phyloP scores from a whole-genome alignment of 2,797 vertebrate genomes.

The Lutjanus campechanus region DNA sequence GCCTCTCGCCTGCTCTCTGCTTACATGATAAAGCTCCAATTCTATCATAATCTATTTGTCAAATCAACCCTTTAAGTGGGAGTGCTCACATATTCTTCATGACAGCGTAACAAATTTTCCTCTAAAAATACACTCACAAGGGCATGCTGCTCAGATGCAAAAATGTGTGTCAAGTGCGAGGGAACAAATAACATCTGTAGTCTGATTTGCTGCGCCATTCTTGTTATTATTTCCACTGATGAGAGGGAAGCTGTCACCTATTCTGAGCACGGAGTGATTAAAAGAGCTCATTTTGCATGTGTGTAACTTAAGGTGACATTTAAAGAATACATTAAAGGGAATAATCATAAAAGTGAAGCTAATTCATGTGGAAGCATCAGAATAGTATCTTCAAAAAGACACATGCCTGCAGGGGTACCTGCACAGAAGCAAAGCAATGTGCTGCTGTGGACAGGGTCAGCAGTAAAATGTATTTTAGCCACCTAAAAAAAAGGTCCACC shows the following conservation, averaged over 20 bases:
- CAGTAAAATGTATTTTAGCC: too few species aligned
- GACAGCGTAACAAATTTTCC: constrained; percentile 64
- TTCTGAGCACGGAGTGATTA: constrained; percentile 24
- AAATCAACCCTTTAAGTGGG: constrained; percentile 67
- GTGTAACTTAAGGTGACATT: constrained; percentile 22
- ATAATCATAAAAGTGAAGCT: not conserved
- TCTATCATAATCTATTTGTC: constrained; percentile 74
- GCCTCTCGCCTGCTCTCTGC: constrained; percentile 44
- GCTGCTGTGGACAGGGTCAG: too few species aligned
- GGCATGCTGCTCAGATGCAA: constrained; percentile 47
- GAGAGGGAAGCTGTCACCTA: constrained; percentile 31
- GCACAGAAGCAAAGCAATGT: too few species aligned
- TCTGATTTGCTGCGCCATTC: constrained; percentile 24
- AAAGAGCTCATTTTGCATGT: constrained; percentile 6
- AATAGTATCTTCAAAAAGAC: constrained; percentile 14
- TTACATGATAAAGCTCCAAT: constrained; percentile 61
- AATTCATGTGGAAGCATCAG: constrained; percentile 20
- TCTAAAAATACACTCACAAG: constrained; percentile 70
- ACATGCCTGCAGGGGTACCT: constrained; percentile 2
- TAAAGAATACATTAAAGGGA: constrained; percentile 3
- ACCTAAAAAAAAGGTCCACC: too few species aligned
- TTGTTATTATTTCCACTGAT: constrained; percentile 23
- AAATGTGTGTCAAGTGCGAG: constrained; percentile 55
- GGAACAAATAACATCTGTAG: constrained; percentile 62
- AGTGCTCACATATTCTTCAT: constrained; percentile 53